Percentiles rank a stretch among this genome's conserved stretches.
These are phyloP conservation scores for Galago senegalensis DNA, from an alignment of 2,797 vertebrate species.

Conservation along the genomic window DNA sequence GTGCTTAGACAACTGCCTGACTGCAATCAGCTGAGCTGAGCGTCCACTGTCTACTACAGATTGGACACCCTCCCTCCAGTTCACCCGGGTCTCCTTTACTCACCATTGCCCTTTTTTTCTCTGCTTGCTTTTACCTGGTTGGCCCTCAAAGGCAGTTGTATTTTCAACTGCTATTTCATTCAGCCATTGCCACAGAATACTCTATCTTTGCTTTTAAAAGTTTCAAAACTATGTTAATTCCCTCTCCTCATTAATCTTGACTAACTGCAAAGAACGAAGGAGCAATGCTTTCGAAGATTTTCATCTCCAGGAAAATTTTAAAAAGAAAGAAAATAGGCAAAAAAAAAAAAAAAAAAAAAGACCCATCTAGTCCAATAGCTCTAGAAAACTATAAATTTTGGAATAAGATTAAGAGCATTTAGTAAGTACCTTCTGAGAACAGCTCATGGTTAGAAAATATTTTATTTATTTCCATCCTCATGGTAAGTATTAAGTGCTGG, in stretches of 20 bases:
- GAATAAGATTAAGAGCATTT: not conserved
- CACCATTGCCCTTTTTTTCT: not conserved
- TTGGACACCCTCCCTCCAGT: not conserved
- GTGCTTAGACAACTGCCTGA: not conserved
- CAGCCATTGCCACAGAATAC: not conserved
- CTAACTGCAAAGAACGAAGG: conserved; percentile 12
- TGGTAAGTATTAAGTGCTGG: not conserved
- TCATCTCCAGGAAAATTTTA: not conserved
- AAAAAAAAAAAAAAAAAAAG: conserved; percentile 34
- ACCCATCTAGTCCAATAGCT: not conserved
- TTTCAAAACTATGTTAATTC: conserved; percentile 44
- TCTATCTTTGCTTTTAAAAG: not conserved
- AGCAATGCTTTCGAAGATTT: not conserved
- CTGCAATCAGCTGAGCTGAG: not conserved
- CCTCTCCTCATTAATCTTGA: not conserved
- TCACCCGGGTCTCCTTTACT: not conserved
- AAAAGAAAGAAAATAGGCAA: not conserved
- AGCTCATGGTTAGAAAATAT: not conserved
- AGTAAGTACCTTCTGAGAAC: not conserved
- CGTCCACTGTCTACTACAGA: rapidly evolving
- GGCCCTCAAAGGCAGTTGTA: not conserved
- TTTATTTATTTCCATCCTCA: not conserved
- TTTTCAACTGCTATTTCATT: not conserved
- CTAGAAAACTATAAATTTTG: not conserved
- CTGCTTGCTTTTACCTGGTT: not conserved